A percentile compares a stretch with the other conserved stretches of the same genome.
These are phyloP conservation scores for Stenichneumon culpator DNA, from an alignment of 2,888 invertebrate species.

Conservation along the genomic window DNA sequence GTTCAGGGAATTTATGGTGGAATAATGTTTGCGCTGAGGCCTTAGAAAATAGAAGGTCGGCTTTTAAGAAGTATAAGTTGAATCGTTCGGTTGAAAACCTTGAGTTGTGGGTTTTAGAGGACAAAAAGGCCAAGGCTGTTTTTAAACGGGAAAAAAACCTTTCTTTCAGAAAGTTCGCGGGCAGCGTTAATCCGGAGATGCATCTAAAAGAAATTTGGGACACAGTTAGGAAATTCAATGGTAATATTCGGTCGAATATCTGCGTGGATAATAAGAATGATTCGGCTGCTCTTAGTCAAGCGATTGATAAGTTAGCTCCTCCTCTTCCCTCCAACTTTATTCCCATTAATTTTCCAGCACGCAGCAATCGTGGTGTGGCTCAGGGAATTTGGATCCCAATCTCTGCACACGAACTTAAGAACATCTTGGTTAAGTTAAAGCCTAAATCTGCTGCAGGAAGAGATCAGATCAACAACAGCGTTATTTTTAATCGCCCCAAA, in stretches of 20 bases:
- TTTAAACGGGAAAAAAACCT: background rate
- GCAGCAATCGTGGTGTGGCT: background rate
- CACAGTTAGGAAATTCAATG: background rate
- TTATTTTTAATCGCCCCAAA: background rate
- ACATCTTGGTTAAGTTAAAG: too few species aligned
- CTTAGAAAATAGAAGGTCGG: background rate
- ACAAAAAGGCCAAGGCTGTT: background rate
- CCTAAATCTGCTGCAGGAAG: background rate
- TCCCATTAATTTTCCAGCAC: background rate
- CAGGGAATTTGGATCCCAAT: background rate
- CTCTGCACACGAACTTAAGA: background rate
- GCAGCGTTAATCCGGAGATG: background rate
- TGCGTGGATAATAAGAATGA: background rate
- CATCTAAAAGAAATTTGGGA: background rate
- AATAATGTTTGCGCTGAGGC: background rate
- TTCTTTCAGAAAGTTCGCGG: background rate
- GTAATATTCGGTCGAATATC: background rate
- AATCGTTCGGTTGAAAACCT: background rate
- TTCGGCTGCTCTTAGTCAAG: background rate
- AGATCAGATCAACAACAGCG: background rate
- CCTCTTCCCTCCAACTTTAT: background rate
- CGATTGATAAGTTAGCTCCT: background rate
- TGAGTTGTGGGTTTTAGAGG: background rate
- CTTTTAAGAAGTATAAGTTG: background rate
- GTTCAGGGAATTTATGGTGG: constrained; percentile 3